These are phyloP conservation scores for Synodontis membranacea DNA, from an alignment of 2,113 vertebrate species.

Conservation along the genomic window DNA sequence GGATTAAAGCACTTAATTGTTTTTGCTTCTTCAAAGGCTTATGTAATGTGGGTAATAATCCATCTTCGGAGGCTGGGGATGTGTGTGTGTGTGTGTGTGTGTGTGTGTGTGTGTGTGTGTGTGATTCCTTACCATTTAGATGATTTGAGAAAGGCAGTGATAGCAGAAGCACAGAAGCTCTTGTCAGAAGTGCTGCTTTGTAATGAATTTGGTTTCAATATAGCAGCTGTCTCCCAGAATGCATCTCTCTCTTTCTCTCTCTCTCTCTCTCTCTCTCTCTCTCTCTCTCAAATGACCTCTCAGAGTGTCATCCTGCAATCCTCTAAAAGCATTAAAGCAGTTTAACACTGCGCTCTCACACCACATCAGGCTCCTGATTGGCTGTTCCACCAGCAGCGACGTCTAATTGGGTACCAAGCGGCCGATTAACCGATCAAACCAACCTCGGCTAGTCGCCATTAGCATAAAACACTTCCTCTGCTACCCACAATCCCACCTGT, in stretches of 20 bases:
- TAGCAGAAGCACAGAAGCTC: neutral
- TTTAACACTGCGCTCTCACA: neutral
- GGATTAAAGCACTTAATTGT: constrained; percentile 18
- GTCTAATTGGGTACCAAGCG: constrained; percentile 7
- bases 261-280: neutral
- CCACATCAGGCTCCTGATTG: constrained; percentile 20
- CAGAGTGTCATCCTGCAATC: neutral
- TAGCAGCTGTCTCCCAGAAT: constrained; percentile 18
- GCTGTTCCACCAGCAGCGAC: neutral
- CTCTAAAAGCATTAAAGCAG: neutral
- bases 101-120: neutral
- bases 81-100: neutral
- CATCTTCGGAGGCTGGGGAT: neutral
- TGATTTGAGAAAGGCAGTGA: constrained; percentile 10
- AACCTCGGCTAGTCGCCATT: neutral
- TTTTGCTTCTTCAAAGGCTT: constrained; percentile 26
- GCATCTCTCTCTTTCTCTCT: neutral
- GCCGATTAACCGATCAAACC: constrained; percentile 1
- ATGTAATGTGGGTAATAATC: neutral
- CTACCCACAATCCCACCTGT: neutral
- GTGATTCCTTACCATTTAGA: neutral
- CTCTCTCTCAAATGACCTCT: neutral
- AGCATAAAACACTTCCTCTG: neutral
- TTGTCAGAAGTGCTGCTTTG: constrained; percentile 2
- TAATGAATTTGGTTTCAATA: constrained; percentile 30